Evolutionary conservation across 2,797 vertebrate species (phyloP).

Genomic region (Phyllotis vaccarum): DNA sequence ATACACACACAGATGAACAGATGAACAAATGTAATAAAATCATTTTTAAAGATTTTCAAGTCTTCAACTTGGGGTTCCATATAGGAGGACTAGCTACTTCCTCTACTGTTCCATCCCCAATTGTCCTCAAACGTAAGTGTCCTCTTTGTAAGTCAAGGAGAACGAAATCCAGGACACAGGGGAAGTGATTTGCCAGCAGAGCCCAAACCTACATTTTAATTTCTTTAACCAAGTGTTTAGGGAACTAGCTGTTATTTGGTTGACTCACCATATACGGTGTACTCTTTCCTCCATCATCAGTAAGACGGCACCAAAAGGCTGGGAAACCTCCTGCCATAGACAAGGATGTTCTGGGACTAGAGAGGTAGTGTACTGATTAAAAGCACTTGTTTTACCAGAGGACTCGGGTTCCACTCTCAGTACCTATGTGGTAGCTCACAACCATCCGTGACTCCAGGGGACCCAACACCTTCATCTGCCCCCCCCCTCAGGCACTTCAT

Average conservation of each 20-base stretch:
- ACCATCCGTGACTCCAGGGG: background rate
- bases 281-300: background rate
- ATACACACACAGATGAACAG: background rate
- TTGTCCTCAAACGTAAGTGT: background rate
- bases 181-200: background rate
- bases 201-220: background rate
- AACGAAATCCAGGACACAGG: background rate
- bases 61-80: background rate
- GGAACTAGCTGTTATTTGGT: background rate
- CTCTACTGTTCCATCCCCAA: background rate
- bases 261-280: background rate
- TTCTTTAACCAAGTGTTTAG: background rate
- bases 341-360: background rate
- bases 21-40: background rate
- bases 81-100: background rate
- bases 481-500: background rate
- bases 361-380: background rate
- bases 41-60: background rate
- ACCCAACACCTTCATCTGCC: background rate
- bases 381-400: background rate
- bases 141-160: background rate
- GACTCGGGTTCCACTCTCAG: background rate
- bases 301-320: background rate
- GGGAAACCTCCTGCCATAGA: background rate
- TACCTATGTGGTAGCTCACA: background rate